Base-by-base conservation (phyloP, 1,140 invertebrate genomes). In the Apis dorsata region DNA sequence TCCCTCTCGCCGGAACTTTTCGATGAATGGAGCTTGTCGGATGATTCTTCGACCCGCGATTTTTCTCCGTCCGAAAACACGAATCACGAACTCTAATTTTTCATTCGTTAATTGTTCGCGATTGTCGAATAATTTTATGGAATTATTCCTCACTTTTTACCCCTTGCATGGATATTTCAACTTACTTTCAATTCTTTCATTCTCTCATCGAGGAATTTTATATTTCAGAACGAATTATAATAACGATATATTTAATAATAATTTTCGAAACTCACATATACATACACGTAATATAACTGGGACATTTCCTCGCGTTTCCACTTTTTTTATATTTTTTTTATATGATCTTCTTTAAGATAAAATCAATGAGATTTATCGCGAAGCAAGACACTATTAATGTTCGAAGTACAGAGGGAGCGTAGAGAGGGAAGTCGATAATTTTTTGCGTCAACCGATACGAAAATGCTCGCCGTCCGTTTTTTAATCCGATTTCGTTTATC, bases 401-500 rank as follows among this genome's bases (percentile, higher is more conserved):
- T 55, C 7, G 15, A 28, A 12, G 24, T 17, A 55, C 10, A 24
- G 1, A 28, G 21, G 0, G n/a, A 24, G 11, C 1, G 9, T 1
- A 10, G 13, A 4, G 13, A 34, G 49, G 13, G 55, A 49, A 71
- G 12, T 3, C 11, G n/a, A 28, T 75, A 75, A 75, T 66, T 59
- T 68, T 81, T 55, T 59, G 13, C 71, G 17, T 53, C 13, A 10
- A n/a, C 53, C 60, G 53, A 65, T n/a, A 44, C 51, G 69, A 69
- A 76, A 85, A 85, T 84, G 75, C 73, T 66, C 63, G 57, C 76
- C 75, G 63, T 88, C 83, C 83, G 79, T 57, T 88, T 85, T 88
- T 88, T 87, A 88, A 88, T 88, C 87, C 87, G 87, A 88, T 88
- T 87, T 83, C 83, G 74, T 87, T 88, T 87, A 88, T 87, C 86